A percentile compares a stretch with the other conserved stretches of the same genome.
Conservation (phyloP, 2,888 invertebrate species). For the Synergus umbraculus region DNA sequence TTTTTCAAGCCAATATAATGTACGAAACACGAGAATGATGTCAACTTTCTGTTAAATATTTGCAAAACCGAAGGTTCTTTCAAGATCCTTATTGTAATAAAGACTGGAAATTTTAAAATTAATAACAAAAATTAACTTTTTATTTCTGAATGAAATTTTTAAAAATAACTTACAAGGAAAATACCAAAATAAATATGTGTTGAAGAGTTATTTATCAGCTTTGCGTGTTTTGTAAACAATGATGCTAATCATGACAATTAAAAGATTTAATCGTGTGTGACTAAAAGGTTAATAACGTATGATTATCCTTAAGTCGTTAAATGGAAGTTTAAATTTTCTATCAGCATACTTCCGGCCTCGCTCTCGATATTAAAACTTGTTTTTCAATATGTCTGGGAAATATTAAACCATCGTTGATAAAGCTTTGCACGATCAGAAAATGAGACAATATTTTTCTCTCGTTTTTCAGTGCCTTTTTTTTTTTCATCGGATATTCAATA, state of each 20-base stretch:
- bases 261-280: conserved; percentile 13
- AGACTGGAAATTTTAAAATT: no score
- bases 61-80: not conserved
- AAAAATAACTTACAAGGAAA: not conserved
- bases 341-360: not conserved
- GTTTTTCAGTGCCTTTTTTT: not conserved
- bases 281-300: conserved; percentile 17
- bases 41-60: not conserved
- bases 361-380: conserved; percentile 5
- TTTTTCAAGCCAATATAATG: not conserved
- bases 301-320: conserved; percentile 13
- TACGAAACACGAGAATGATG: not conserved
- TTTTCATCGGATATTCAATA: not conserved
- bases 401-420: conserved; percentile 1
- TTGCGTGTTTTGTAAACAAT: not conserved
- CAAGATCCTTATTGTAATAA: not conserved
- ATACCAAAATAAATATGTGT: not conserved
- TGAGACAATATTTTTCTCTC: not conserved
- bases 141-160: not conserved
- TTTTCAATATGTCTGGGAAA: conserved; percentile 23
- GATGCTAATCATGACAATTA: conserved; percentile 19
- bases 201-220: not conserved
- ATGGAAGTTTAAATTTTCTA: conserved; percentile 7
- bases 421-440: not conserved
- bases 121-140: no score